Evolutionary conservation across 2,113 vertebrate genomes (phyloP).

Genomic region (Laticauda colubrina): DNA sequence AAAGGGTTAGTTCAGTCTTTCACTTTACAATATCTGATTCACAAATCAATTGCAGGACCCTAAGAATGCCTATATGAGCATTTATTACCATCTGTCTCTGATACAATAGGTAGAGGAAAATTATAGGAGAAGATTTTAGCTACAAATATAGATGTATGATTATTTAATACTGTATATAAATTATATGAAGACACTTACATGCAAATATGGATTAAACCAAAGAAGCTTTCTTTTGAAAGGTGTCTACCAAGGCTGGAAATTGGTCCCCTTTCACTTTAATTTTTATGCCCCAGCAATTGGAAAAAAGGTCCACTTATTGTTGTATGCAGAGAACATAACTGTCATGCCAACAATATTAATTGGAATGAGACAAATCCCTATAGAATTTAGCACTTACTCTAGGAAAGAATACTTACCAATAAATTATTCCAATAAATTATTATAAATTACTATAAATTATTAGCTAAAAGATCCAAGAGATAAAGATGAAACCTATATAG

Average conservation of each 20-base stretch:
- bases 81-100: neutral
- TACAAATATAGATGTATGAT: neutral
- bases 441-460: no score
- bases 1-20: neutral
- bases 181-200: neutral
- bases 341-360: neutral
- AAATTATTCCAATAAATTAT: neutral
- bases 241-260: neutral
- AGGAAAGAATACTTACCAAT: neutral
- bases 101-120: neutral
- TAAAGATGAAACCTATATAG: neutral
- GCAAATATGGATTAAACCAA: neutral
- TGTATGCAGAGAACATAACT: neutral
- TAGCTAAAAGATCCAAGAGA: neutral
- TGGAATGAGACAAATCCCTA: neutral
- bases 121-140: neutral
- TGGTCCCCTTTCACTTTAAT: neutral
- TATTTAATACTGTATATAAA: neutral
- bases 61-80: neutral
- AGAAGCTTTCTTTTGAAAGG: neutral
- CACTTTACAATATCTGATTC: neutral
- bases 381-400: neutral
- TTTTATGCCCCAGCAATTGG: neutral
- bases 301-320: neutral
- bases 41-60: neutral